Percentiles rank a stretch among this genome's conserved stretches.
These are phyloP conservation scores for Panagrolaimus sp. DNA, from an alignment of 1,140 invertebrate genomes.

Conservation along the genomic window DNA sequence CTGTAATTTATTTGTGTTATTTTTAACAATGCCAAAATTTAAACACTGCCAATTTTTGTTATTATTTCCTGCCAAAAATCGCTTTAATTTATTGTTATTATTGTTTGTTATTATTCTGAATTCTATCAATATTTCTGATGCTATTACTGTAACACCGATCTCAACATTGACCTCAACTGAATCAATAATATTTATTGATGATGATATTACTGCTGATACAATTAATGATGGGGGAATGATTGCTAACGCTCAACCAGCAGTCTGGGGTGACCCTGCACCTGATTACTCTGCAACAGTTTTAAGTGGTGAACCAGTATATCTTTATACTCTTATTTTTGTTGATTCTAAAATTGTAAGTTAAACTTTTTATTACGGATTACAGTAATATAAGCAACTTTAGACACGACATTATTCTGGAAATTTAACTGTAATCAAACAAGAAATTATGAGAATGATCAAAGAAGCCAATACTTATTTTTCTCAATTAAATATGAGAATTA, in stretches of 20 bases:
- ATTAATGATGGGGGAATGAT: too few species aligned
- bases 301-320: neutral
- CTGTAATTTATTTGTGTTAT: too few species aligned
- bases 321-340: slow-evolving; percentile 8
- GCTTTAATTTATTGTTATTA: too few species aligned
- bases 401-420: neutral
- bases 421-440: neutral
- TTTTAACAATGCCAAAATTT: too few species aligned
- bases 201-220: too few species aligned
- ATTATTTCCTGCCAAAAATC: too few species aligned
- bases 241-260: neutral
- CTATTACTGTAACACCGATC: too few species aligned
- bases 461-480: neutral
- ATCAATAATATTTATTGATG: too few species aligned
- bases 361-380: neutral
- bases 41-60: too few species aligned
- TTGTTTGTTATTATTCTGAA: too few species aligned
- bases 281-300: neutral
- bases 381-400: neutral
- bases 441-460: slow-evolving; percentile 2
- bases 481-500: neutral
- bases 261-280: neutral
- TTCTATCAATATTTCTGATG: too few species aligned
- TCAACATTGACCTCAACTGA: too few species aligned
- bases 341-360: slow-evolving; percentile 5